Base-by-base conservation (phyloP, 2,797 vertebrate species). In the Spinus olivaceus region DNA sequence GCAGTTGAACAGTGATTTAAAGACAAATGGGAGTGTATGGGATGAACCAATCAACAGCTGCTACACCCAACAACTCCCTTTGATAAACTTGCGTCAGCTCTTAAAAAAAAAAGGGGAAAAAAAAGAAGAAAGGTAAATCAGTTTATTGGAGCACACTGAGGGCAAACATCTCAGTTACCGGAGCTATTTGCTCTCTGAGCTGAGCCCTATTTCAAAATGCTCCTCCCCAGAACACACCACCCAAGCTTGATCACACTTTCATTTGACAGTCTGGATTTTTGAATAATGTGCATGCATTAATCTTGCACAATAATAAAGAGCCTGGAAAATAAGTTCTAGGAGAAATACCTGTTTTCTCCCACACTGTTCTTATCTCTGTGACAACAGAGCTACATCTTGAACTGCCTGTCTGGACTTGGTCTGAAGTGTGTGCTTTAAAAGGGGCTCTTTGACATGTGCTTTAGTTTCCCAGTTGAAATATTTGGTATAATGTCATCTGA, bases 21-120 rank as follows among this genome's bases (percentile, higher is more conserved):
- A 98, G 96, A 94, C 93, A 96, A 97, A 97, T 97, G 98, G 98
- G 98, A 98, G 98, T 98, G 97, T 97, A 94, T 92, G 19, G 86
- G 86, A 81, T 49, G 88, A 96, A 85, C 98, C 98, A 98, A 98
- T 98, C 97, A 98, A 67, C 92, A 96, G 83, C 69, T 95, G 95
- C 93, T 88, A 96, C 39, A 71, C 74, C 89, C 87, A 97, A 97
- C 95, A 97, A 96, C 97, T 96, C 97, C 97, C 97, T 97, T 97
- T 64, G 80, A 96, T 88, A 97, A 96, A 97, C 93, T 98, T 98
- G 97, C 98, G 97, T 98, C 98, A 98, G 93, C 88, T 97, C 71
- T 97, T 95, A n/a, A 30, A 46, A 14, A 90, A 96, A 96, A 97
- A 95, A 92, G 11, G 1, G 7, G 3, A 5, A 95, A 90, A 95